Evolutionary conservation across 2,113 vertebrate species (phyloP), one percentile per base, ranked within the genome.

Genomic region (Calidris pygmaea): DNA sequence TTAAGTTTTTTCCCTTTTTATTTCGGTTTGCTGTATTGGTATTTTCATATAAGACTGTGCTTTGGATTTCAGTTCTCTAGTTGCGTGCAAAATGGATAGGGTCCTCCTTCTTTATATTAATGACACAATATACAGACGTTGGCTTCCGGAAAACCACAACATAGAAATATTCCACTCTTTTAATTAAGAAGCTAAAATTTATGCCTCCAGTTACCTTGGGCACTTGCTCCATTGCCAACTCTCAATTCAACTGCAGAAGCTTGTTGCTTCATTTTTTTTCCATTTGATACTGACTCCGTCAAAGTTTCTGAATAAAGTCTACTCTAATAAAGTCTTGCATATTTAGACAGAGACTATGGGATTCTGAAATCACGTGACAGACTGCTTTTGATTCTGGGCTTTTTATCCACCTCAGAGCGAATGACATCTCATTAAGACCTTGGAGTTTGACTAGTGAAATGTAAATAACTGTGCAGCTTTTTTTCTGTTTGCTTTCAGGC

Each of bases 351-450:
- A 74, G 72, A 35, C 59, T 90, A 18, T 90, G 53, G 72, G 80
- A 80, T 92, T 89, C 81, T 95, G 63, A 75, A 96, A 65, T 95
- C 71, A 77, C 80, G 72, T 82, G 88, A 88, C 74, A 84, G 55
- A 43, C 74, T 83, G 68, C 79, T 95, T 94, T 93, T 95, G 82
- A 92, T 94, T 79, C 87, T 85, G 52, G 43, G 78, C 67, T 87
- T 95, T 96, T 94, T 93, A 86, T 96, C 60, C 32, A 94, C 53
- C 85, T 90, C 62, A 39, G 74, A 96, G 87, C 71, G 5, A 94
- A 82, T 95, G 92, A 94, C 91, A 85, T 91, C 89, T 97, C 93
- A 72, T 96, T 96, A 96, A 89, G 84, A 93, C 68, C 65, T 92
- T 86, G 68, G 90, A 96, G 74, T 93, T 70, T 93, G 89, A 93